Evolutionary conservation across 2,888 invertebrate genomes (phyloP), one percentile per base, ranked within the genome.

Genomic region (Nemotelus pantherinus): DNA sequence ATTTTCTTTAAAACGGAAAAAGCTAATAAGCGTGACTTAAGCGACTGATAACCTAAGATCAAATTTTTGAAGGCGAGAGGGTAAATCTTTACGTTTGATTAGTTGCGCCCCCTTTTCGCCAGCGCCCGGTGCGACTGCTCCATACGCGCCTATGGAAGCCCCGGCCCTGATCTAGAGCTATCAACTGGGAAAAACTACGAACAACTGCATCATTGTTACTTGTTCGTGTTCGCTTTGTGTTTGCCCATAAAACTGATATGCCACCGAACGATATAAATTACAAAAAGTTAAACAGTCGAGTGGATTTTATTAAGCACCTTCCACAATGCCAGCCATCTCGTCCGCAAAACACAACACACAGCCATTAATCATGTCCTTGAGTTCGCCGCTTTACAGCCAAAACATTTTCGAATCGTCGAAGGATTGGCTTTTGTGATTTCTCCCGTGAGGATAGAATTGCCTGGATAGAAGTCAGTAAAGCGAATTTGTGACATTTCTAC

Each of bases 281-380:
- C 72, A 47, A 60, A 57, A 58, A 72, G 58, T 72, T 72, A 72
- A 60, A 60, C 60, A 72, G 47, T 72, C 57, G 71, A 71, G 44
- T 58, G 45, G 72, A 58, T 58, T 72, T 57, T 72, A 47, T 60
- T 71, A 44, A 72, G 72, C 25, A 45, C 39, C 10, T 58, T 72
- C 25, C 47, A 43, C 43, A 3, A 43, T 41, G 10, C 57, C 9
- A 9, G 63, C 9, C 53, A 39, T 47, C 41, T 47, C 60, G 47
- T 60, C 9, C 9, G 47, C 44, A 57, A 25, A 47, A 60, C 58
- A 60, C 72, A 72, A 55, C 25, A 57, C 25, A 25, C 48, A 25
- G 25, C 41, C 72, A 72, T 72, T 58, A 72, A 72, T 72, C 72
- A 72, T 58, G 60, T 5, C 72, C 25, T 58, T 68, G 50, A 68